Evolutionary conservation across 2,113 vertebrate species (phyloP).

Genomic region (Rissa tridactyla): DNA sequence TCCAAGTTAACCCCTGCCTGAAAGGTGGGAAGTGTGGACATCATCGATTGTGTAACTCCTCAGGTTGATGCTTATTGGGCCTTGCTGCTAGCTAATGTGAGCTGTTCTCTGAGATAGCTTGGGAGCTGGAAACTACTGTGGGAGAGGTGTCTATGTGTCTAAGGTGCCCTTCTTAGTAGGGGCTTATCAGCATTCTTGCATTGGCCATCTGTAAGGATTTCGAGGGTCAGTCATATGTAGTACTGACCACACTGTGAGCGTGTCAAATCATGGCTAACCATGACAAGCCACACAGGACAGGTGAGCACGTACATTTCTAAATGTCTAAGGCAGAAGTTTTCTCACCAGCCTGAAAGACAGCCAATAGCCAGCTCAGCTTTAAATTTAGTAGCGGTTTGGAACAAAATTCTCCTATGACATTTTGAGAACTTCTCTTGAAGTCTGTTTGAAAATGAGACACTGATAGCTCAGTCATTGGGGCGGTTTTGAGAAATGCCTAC

Average conservation of each 20-base stretch:
- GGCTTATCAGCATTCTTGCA: accelerated
- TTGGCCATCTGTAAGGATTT: not conserved
- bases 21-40: not conserved
- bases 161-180: not conserved
- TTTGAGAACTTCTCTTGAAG: not conserved
- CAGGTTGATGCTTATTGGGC: not conserved
- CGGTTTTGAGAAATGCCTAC: not conserved
- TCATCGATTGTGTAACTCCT: not conserved
- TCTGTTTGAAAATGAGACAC: not conserved
- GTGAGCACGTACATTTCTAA: not conserved
- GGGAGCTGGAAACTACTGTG: not conserved
- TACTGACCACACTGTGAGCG: accelerated
- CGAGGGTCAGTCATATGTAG: not conserved
- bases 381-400: not conserved
- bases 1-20: not conserved
- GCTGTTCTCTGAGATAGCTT: not conserved
- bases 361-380: not conserved
- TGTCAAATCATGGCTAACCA: not conserved
- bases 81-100: not conserved
- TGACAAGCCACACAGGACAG: no score
- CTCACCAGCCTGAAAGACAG: not conserved
- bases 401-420: not conserved
- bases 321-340: not conserved
- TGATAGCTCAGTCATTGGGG: not conserved
- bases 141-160: not conserved